Conservation (phyloP, 92 coral and sea anemone species). For the Porites evermanni region DNA sequence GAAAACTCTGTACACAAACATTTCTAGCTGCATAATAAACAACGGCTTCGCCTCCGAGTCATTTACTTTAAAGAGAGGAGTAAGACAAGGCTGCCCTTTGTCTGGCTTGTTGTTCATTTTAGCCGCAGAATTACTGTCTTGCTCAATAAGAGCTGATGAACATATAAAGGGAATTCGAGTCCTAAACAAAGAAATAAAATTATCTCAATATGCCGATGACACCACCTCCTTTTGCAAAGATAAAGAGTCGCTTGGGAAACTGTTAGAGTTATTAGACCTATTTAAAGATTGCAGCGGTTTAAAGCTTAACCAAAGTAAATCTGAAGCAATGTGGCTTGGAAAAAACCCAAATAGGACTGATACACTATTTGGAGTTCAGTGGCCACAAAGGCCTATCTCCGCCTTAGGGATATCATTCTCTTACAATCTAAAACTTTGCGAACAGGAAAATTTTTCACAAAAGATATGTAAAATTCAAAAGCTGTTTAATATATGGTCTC, state of each 20-base stretch:
- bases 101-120: neutral
- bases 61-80: too few species aligned
- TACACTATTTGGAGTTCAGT: neutral
- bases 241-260: constrained; percentile 2
- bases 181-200: neutral
- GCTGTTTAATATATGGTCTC: neutral
- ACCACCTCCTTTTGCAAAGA: constrained; percentile 16
- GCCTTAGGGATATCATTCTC: constrained; percentile 1
- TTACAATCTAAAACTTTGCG: neutral
- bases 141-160: constrained; percentile 5
- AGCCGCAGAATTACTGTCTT: constrained; percentile 9
- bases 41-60: too few species aligned
- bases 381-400: constrained; percentile 1
- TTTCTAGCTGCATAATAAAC: too few species aligned
- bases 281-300: neutral
- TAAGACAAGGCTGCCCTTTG: neutral
- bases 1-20: too few species aligned
- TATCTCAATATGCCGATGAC: constrained; percentile 18
- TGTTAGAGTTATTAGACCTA: constrained; percentile 14
- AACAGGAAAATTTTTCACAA: neutral
- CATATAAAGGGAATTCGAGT: neutral
- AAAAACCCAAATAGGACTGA: constrained; percentile 4
- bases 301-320: constrained; percentile 10
- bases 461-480: neutral
- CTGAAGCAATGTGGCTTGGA: constrained; percentile 21